phyloP scores from a whole-genome alignment of 2,797 vertebrate genomes.

The Spinus pinus region DNA sequence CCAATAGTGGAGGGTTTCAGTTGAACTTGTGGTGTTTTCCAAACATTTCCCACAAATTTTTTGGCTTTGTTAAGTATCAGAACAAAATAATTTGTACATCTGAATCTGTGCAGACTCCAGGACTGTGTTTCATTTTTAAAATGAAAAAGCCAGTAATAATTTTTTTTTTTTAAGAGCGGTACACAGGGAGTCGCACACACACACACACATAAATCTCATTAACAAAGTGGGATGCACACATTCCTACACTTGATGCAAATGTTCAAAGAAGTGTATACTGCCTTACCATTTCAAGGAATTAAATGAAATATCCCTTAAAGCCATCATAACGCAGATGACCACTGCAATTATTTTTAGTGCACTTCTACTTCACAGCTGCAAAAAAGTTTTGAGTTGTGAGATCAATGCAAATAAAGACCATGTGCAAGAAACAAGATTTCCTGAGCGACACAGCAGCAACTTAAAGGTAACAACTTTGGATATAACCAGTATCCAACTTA shows the following conservation, averaged over 20 bases:
- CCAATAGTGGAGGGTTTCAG: fast-evolving
- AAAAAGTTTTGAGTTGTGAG: not conserved
- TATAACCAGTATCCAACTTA: not conserved
- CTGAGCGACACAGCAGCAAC: not conserved
- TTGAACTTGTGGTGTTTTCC: not conserved
- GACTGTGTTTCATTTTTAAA: not conserved
- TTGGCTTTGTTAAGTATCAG: not conserved
- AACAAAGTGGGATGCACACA: not conserved
- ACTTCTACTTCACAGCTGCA: not conserved
- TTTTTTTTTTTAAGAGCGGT: not conserved
- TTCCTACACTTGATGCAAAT: not conserved
- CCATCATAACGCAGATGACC: not conserved
- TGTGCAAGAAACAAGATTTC: not conserved
- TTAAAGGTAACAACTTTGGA: not conserved
- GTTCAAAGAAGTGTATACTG: not conserved
- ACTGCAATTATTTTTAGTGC: not conserved
- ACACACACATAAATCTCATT: not conserved
- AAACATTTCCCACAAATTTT: not conserved
- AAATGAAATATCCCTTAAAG: not conserved
- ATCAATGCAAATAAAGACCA: not conserved
- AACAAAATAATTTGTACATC: not conserved
- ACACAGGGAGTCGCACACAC: not conserved
- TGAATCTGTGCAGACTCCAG: not conserved
- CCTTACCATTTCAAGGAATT: not conserved
- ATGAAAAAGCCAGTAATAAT: not conserved